Evolutionary conservation across 2,888 invertebrate genomes (phyloP), one percentile per base, ranked within the genome.

Genomic region (Sminthurides aquaticus): DNA sequence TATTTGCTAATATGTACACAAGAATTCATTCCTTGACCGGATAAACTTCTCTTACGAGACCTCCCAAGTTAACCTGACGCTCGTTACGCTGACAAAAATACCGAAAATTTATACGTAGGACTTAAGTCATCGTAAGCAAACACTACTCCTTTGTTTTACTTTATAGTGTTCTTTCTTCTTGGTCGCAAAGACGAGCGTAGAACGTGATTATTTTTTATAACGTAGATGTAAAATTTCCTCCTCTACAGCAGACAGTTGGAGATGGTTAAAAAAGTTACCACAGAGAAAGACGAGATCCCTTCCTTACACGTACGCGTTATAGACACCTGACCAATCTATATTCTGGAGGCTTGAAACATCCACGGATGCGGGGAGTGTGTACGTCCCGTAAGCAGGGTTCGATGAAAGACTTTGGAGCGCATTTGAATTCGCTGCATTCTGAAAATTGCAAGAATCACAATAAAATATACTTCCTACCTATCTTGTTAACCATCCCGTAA

Each of bases 321-420:
- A 74, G 65, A 74, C 70, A 58, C 71, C 69, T 57, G 74, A 71
- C 74, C 74, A 74, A 67, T 74, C 74, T 69, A 74, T 66, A 67
- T 71, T 74, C 68, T 70, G 72, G 55, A 74, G 71, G 63, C 74
- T 70, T 67, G 74, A 71, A 63, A 74, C 72, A 68, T 74, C 74
- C 62, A 74, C 70, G 52, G 74, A 71, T 61, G 74, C 67, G 65
- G 74, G 72, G 61, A 74, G 74, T 62, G 71, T 69, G 65, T 72
- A 72, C 56, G 74, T 68, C 66, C 72, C 72, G 65, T 72, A 74
- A 56, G 71, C 69, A 60, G 72, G 70, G 64, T 59, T 69, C 62
- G 68, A 65, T 71, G 73, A 72, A 72, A 73, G 73, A 71, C 72
- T 72, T 58, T 65, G 71, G 65, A 72, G 65, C 57, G 69, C 69